Percentiles rank a stretch among this genome's conserved stretches.
These are phyloP conservation scores for Pelosia muscerda DNA, from an alignment of 2,888 invertebrate genomes.

Conservation along the genomic window DNA sequence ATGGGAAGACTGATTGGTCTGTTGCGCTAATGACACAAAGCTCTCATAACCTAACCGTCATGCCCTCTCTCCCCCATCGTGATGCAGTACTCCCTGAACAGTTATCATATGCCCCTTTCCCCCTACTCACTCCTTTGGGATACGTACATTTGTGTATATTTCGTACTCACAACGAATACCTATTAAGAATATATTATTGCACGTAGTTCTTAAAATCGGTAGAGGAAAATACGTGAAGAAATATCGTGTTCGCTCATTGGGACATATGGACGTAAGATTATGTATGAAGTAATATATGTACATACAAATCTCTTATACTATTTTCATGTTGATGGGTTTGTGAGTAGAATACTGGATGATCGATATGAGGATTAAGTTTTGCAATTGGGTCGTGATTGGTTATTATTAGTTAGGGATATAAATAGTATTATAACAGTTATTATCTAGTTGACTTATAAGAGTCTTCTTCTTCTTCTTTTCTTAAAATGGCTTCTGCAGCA, in stretches of 20 bases:
- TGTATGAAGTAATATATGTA: not conserved
- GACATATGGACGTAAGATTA: not conserved
- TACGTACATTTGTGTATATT: no score
- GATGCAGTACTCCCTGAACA: no score
- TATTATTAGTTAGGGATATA: not conserved
- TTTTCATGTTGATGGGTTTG: not conserved
- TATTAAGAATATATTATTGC: not conserved
- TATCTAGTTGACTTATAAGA: no score
- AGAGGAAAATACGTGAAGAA: conserved; percentile 2
- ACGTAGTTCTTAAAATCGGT: not conserved
- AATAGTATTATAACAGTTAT: not conserved
- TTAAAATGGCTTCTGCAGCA: no score
- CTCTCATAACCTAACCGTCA: no score
- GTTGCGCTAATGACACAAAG: no score
- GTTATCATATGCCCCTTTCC: no score
- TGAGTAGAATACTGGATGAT: not conserved
- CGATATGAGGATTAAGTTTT: not conserved
- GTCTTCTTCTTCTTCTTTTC: no score
- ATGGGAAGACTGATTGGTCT: no score
- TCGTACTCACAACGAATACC: no score
- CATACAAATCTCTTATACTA: not conserved
- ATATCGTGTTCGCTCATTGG: not conserved
- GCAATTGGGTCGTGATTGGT: not conserved
- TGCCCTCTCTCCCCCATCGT: no score
- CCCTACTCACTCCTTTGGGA: no score